Conservation (phyloP, 2,797 vertebrate species). For the Rhyacichthys aspro region DNA sequence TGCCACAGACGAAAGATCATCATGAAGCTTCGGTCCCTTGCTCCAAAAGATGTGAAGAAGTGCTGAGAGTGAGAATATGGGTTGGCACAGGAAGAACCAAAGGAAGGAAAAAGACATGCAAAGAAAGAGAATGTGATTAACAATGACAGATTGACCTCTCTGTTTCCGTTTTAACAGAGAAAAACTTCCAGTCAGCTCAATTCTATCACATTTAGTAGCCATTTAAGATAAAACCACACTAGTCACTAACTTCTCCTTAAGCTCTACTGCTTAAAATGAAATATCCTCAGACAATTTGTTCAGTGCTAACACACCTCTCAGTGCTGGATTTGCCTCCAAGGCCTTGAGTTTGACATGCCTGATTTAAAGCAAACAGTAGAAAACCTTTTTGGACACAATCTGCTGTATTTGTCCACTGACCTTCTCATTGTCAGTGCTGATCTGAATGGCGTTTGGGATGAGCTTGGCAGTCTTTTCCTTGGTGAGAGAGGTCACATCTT, state of each 20-base stretch:
- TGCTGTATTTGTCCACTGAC: conserved; percentile 52
- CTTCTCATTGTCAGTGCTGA: conserved; percentile 90
- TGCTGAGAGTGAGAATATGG: conserved; percentile 75
- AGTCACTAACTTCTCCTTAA: no score
- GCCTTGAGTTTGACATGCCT: not conserved
- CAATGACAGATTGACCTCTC: conserved; percentile 15
- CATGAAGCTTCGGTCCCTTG: conserved; percentile 92
- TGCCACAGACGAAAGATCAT: conserved; percentile 94
- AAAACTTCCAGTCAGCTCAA: conserved; percentile 38
- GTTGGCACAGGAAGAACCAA: conserved; percentile 6
- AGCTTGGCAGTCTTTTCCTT: conserved; percentile 94
- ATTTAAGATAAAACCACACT: no score
- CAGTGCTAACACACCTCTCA: no score
- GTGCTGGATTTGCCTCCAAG: no score
- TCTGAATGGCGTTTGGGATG: conserved; percentile 93
- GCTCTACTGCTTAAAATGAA: no score
- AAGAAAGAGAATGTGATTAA: conserved; percentile 20
- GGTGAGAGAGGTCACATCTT: conserved; percentile 89
- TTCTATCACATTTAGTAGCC: not conserved
- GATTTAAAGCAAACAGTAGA: not conserved
- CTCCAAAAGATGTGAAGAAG: conserved; percentile 94
- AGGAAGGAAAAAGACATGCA: not conserved
- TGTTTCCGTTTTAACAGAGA: conserved; percentile 33
- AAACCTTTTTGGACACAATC: not conserved
- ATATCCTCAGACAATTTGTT: not conserved